These are phyloP conservation scores for Heterodera filipjevi DNA, from an alignment of 2,888 invertebrate species.

Conservation along the genomic window DNA sequence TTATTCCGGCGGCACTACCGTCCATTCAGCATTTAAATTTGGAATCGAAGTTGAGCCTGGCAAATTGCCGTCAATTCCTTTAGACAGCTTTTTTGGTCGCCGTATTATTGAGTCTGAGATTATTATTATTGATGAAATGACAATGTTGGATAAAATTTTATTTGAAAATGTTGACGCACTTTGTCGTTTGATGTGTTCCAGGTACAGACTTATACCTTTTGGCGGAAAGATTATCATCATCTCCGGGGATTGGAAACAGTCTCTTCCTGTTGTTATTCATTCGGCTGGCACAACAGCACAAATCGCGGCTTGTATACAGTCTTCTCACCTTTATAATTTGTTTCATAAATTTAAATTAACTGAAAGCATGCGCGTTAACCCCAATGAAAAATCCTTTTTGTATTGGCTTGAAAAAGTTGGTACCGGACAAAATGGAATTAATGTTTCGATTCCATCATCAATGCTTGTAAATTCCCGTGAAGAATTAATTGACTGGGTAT, in stretches of 20 bases:
- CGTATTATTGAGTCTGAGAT: conserved; percentile 19
- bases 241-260: conserved; percentile 37
- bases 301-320: conserved; percentile 6
- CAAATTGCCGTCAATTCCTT: not conserved
- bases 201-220: conserved; percentile 22
- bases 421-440: conserved; percentile 16
- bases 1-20: conserved; percentile 64
- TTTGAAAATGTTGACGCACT: conserved; percentile 33
- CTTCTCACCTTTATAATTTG: not conserved
- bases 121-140: conserved; percentile 42
- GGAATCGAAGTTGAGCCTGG: conserved; percentile 11
- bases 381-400: conserved; percentile 8
- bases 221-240: conserved; percentile 34
- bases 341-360: conserved; percentile 14
- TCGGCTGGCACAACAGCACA: not conserved
- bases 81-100: not conserved
- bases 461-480: conserved; percentile 3
- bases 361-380: conserved; percentile 28
- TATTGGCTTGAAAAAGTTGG: conserved; percentile 34
- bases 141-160: conserved; percentile 33
- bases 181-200: not conserved
- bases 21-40: conserved; percentile 64
- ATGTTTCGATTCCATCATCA: not conserved
- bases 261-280: conserved; percentile 29
- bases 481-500: conserved; percentile 18